Evolutionary conservation across 2,797 vertebrate species (phyloP), one percentile per base, ranked within the genome.

Genomic region (Acridotheres tristis): DNA sequence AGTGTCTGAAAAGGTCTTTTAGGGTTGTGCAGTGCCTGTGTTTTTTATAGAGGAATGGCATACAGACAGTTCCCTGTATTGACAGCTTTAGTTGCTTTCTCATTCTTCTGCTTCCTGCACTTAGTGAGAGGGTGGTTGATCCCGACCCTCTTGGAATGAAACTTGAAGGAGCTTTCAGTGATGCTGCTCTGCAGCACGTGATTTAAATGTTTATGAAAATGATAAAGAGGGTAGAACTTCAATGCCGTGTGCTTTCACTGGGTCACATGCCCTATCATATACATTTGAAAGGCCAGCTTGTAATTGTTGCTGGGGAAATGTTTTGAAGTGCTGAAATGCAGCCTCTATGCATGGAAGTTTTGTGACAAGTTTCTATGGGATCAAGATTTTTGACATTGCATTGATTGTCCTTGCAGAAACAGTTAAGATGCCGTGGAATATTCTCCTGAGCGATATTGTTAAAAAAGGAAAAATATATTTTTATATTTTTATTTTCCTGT

Each of bases 1-100:
- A 6, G 27, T 21, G 42, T 34, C 65, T 80, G 66, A 78, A 94
- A 92, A 96, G 78, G 86, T 38, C 82, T 68, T 89, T 36, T 75
- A 89, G 94, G 85, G 61, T 91, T 95, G 78, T 88, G 18, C 62
- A 72, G 72, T 75, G 89, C 84, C 90, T 94, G 42, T 72, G 65
- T 73, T 86, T 91, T 81, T 81, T 74, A 32, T 27, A 38, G 69
- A 83, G 57, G 32, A 69, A 30, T 62, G 82, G 72, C 61, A 32
- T 13, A 54, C 30, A 86, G 51, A 27, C 15, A 61, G 1, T 79
- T 59, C 36, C 38, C n/a, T 81, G 23, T 38, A 34, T 27, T 57
- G 74, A 69, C 32, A 79, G 63, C 75, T 80, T 88, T 63, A 47
- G 66, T 84, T 90, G 83, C 77, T 81, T 85, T 89, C 77, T 53